Evolutionary conservation across 2,797 vertebrate genomes (phyloP), one percentile per base, ranked within the genome.

Genomic region (Enteromius fasciolatus): DNA sequence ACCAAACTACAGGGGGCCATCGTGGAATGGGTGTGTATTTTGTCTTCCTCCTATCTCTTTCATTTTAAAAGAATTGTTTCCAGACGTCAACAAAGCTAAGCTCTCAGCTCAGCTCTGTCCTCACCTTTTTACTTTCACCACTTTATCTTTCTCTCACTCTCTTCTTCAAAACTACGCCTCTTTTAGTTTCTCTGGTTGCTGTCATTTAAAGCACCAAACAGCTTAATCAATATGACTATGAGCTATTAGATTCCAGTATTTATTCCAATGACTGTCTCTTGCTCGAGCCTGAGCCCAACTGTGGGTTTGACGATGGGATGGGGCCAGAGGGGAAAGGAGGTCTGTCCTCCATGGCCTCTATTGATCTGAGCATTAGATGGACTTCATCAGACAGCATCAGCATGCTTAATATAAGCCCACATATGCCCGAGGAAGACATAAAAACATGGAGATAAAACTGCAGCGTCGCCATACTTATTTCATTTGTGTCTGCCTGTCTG

Each of bases 61-160:
- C 50, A 52, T 81, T 87, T 78, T 76, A 66, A 82, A 79, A 81
- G 79, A 78, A 92, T 94, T 90, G 88, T 85, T 93, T 92, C 92
- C 91, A 93, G 90, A 92, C 88, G 48, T 84, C 73, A 82, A 89
- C 66, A 74, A 68, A 83, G 68, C 61, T 67, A 86, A 63, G 69
- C 84, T 63, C 82, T 74, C 84, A 81, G 25, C 67, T 73, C 41
- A 73, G 15, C 72, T 46, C 11, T 12, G 41, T 81, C 81, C 57
- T 70, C 41, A 66, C 75, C 78, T 67, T 76, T 77, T 76, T 85
- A 23, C 52, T 41, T 84, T 66, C 61, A 83, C 85, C 81, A 63
- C 75, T 63, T 86, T 28, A 41, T 69, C 14, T 44, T n/a, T 15
- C 9, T 9, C 41, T 67, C 2, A 0, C 36, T 46, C 4, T 73